Evolutionary conservation across 92 coral and sea anemone species (phyloP), one percentile per base, ranked within the genome.

Genomic region (Muricea muricata): DNA sequence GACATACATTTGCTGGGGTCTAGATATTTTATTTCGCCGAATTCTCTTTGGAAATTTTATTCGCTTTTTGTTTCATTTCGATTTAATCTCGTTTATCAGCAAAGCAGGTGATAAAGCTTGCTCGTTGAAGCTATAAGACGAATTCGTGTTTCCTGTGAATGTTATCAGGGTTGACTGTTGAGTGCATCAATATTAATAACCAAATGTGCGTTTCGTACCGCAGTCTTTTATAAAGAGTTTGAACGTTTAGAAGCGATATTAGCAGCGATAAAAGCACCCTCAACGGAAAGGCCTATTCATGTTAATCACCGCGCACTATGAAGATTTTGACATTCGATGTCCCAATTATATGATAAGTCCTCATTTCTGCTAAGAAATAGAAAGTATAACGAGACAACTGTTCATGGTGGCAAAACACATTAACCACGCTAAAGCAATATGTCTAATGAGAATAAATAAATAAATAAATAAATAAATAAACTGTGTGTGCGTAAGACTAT

Each of bases 101-200:
- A 35, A 32, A 58, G 71, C 83, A 78, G 83, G 83, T 78, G 83
- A 78, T 78, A 35, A 57, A 37, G 55, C 14, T 73, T 73, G 58
- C 48, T 32, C 56, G 9, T 25, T 21, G 41, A 75, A 75, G 65
- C 23, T 46, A 55, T 58, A 32, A 76, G 55, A 34, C 31, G 83
- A 78, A 18, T 55, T 34, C 83, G 34, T 61, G 70, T 78, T 76
- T 78, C 71, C 83, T 78, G 83, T 78, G 54, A 78, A 2, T 13
- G 69, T 75, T 75, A 75, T 75, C 80, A 34, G 63, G 30, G 33
- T 40, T 12, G 34, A n/a, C n/a, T 32, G 37, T 78, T 58, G 83
- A 78, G 83, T 58, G 71, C 83, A 78, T 78, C 83, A 78, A 78
- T 78, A 78, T 78, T 78, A 55, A 78, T 78, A 78, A 55, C 83